These are phyloP conservation scores for Drosophila rhopaloa DNA, from an alignment of 1,140 invertebrate species.

Conservation along the genomic window DNA sequence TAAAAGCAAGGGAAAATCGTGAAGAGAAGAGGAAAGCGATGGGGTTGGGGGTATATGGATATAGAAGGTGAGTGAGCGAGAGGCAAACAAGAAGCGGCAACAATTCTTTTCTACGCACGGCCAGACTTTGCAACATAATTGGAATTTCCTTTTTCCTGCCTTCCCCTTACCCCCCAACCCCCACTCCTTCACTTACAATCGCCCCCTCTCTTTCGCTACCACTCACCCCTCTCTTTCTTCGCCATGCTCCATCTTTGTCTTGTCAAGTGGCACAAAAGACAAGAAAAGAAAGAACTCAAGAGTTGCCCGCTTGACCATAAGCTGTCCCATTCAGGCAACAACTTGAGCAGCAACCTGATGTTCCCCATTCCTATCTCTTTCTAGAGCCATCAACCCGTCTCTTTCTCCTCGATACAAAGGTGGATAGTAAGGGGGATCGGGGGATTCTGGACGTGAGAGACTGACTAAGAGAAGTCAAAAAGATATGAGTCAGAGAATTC, in stretches of 20 bases:
- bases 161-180: not conserved
- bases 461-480: conserved; percentile 27
- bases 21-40: conserved; percentile 13
- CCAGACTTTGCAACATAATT: conserved; percentile 79
- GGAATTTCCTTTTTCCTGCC: conserved; percentile 81
- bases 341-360: conserved; percentile 45
- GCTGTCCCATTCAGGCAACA: conserved; percentile 41
- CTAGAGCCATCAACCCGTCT: not conserved
- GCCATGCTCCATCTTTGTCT: conserved; percentile 12
- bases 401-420: not conserved
- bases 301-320: conserved; percentile 52
- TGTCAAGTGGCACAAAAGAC: conserved; percentile 55
- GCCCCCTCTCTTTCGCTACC: conserved; percentile 8
- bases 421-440: not conserved
- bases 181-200: too few relatives aligned
- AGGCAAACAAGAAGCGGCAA: conserved; percentile 53
- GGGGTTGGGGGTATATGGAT: not conserved
- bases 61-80: conserved; percentile 1
- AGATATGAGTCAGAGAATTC: conserved; percentile 41
- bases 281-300: conserved; percentile 36
- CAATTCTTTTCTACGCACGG: conserved; percentile 80
- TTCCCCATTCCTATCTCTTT: conserved; percentile 11
- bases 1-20: conserved; percentile 57
- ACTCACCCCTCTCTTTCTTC: not conserved
- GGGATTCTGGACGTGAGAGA: conserved; percentile 15